Conservation (phyloP, 2,888 invertebrate genomes). For the Synanthedon vespiformis region DNA sequence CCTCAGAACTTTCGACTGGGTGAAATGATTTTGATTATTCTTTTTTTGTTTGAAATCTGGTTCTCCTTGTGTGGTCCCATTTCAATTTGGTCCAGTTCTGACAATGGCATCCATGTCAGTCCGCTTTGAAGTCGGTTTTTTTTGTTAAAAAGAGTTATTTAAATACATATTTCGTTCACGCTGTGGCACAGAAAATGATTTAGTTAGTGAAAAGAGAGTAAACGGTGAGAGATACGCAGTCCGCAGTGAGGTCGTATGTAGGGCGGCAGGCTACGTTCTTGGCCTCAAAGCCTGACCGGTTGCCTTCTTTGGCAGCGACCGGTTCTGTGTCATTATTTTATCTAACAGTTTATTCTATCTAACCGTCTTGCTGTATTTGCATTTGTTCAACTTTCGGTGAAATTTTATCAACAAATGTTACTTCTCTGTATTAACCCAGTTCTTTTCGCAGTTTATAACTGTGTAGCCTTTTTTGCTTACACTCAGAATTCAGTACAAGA, state of each 20-base stretch:
- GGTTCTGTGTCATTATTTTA: conserved; percentile 45
- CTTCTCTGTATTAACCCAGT: no score
- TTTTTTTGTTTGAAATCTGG: no score
- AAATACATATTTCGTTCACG: not conserved
- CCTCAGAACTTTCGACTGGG: no score
- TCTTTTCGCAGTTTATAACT: no score
- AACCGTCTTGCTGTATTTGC: conserved; percentile 17
- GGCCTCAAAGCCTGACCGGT: conserved; percentile 58
- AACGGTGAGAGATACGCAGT: conserved; percentile 13
- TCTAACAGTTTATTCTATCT: conserved; percentile 38
- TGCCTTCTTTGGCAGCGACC: conserved; percentile 61
- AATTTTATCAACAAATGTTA: not conserved
- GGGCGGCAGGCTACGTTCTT: conserved; percentile 37
- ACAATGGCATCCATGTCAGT: no score
- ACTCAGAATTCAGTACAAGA: no score
- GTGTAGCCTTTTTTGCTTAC: no score
- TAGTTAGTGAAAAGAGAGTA: conserved; percentile 5
- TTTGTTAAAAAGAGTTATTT: not conserved
- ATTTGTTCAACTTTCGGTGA: conserved; percentile 1
- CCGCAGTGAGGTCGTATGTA: conserved; percentile 36
- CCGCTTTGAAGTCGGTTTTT: no score
- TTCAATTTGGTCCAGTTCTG: no score
- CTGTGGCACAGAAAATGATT: not conserved
- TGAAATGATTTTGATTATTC: no score
- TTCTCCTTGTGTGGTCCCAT: no score